A percentile compares a stretch with the other conserved stretches of the same genome.
These are phyloP conservation scores for Chelidonichthys spinosus DNA, from an alignment of 2,797 vertebrate species.

Conservation along the genomic window DNA sequence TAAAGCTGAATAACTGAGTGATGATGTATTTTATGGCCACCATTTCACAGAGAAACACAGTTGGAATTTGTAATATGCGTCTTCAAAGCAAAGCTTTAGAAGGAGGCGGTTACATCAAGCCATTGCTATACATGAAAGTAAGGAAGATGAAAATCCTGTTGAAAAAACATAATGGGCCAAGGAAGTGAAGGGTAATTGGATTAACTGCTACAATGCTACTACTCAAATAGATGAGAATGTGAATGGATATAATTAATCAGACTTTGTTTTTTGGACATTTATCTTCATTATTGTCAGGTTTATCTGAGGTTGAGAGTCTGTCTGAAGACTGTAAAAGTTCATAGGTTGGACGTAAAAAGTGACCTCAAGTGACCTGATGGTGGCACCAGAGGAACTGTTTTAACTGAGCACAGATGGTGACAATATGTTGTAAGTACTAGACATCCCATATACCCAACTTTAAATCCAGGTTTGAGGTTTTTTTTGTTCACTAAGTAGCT, in stretches of 20 bases:
- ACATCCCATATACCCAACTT: not conserved
- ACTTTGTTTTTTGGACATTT: not conserved
- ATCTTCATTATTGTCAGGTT: not conserved
- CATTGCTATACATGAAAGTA: not conserved
- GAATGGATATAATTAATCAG: not conserved
- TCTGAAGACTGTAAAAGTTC: not conserved
- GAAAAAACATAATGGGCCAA: not conserved
- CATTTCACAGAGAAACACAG: constrained; percentile 2
- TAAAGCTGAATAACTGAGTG: constrained; percentile 15
- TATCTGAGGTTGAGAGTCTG: not conserved
- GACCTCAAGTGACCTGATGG: constrained; percentile 47
- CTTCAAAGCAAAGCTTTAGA: constrained; percentile 2
- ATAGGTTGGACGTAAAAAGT: not conserved
- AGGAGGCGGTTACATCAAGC: not conserved
- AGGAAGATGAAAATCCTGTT: not conserved
- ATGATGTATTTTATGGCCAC: constrained; percentile 7
- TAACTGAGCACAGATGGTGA: not conserved
- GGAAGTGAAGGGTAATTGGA: not conserved
- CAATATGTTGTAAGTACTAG: not conserved
- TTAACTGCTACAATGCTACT: not conserved
- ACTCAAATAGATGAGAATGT: not conserved
- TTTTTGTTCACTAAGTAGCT: not conserved
- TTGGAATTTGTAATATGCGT: constrained; percentile 17
- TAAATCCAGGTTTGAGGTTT: not conserved
- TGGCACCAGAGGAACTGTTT: constrained; percentile 54